These are phyloP conservation scores for Regulus satrapa DNA, from an alignment of 2,113 vertebrate species.

Conservation along the genomic window DNA sequence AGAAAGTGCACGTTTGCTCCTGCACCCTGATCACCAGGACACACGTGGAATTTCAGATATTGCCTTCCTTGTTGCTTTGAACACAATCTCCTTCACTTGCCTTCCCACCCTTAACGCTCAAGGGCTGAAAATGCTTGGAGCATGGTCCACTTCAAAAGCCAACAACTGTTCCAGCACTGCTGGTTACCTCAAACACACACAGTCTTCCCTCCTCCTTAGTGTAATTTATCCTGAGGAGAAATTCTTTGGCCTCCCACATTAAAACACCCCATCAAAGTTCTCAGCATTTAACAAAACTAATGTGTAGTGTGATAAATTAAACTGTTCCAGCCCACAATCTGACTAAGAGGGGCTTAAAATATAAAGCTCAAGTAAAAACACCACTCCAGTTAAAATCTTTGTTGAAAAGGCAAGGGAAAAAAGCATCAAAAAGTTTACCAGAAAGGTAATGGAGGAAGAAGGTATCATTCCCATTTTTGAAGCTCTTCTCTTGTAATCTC, in stretches of 20 bases:
- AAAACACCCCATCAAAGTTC: neutral
- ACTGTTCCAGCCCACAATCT: neutral
- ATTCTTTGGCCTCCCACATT: neutral
- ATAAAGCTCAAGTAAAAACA: neutral
- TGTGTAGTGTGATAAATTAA: neutral
- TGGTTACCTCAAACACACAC: neutral
- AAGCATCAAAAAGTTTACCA: neutral
- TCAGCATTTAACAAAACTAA: neutral
- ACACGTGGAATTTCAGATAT: neutral
- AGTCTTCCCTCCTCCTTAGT: neutral
- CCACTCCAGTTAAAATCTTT: neutral
- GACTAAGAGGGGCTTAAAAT: neutral
- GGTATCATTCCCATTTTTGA: neutral
- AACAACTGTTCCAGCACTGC: neutral
- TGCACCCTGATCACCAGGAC: neutral
- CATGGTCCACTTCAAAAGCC: neutral
- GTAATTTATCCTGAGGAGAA: conserved; percentile 1
- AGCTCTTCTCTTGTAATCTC: neutral
- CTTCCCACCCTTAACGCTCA: neutral
- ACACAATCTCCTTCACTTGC: neutral
- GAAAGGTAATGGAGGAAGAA: neutral
- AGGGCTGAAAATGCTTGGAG: neutral
- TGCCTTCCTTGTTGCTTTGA: neutral
- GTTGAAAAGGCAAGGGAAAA: neutral
- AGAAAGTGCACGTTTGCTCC: neutral